phyloP scores from a whole-genome alignment of 30 jellyfish, hydroid and myxozoan genomes.

The Phacellophora camtschatica region DNA sequence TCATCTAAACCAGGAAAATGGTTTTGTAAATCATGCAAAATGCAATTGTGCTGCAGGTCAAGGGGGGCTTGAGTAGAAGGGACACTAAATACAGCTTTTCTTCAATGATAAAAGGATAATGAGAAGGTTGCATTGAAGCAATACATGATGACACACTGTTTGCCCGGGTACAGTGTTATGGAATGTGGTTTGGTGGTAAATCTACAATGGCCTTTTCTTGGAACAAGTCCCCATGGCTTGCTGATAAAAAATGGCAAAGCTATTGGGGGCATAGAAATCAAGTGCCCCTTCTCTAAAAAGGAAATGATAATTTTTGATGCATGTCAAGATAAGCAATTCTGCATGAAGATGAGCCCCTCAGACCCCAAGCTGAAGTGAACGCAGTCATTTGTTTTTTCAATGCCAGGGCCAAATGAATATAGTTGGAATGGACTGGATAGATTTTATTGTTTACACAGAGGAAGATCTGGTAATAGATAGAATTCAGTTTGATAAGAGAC shows the following conservation, averaged over 20 bases:
- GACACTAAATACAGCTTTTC: no score
- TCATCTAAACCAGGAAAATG: no score
- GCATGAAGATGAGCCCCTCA: not conserved
- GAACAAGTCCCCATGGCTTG: slow-evolving; percentile 15
- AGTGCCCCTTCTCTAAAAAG: slow-evolving; percentile 40
- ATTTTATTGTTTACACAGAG: slow-evolving; percentile 41
- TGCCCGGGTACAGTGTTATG: not conserved
- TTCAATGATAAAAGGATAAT: slow-evolving; percentile 30
- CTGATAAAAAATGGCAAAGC: not conserved
- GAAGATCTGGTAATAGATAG: not conserved
- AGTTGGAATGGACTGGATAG: slow-evolving; percentile 28
- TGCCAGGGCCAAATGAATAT: slow-evolving; percentile 59
- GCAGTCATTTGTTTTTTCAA: slow-evolving; percentile 17
- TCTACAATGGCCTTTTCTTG: slow-evolving; percentile 22
- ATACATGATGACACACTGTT: not conserved
- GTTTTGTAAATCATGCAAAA: no score
- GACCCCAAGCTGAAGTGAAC: slow-evolving; percentile 15
- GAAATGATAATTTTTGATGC: not conserved
- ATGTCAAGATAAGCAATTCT: slow-evolving; percentile 39
- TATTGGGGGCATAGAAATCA: slow-evolving; percentile 26
- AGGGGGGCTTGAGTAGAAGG: no score
- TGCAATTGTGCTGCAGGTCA: no score
- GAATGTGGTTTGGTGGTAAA: slow-evolving; percentile 23
- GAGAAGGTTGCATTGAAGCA: slow-evolving; percentile 35
- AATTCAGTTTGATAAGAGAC: not conserved